Base-by-base conservation (phyloP, 2,888 invertebrate genomes). In the Phyllotreta cruciferae region DNA sequence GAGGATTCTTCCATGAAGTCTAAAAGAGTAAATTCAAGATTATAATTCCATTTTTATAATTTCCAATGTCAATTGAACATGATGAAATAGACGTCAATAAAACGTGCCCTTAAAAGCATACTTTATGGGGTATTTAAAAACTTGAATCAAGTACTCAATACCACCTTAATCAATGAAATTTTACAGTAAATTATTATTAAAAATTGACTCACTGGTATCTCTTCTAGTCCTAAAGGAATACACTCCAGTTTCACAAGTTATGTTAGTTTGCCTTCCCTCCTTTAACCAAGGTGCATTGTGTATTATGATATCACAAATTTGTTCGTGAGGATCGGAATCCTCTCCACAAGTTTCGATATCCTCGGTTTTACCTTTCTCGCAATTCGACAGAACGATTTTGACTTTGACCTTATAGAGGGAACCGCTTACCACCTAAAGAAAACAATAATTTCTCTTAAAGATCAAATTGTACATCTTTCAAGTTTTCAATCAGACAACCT, bases 221-320 rank as follows among this genome's bases (percentile, higher is more conserved):
- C 49, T 49, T 35, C n/a, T 34, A n/a, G 10, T 13, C 36, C 49
- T 49, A 49, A 49, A 49, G 7, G 35, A 35, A 9, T 35, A n/a
- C 14, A 5, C 44, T 1, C 69, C 71, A 38, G 69, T 61, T 41
- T 78, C 78, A 66, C 83, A 83, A 47, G 79, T 76, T 39, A 83
- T 82, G 8, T 73, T 69, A 0, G 83, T 75, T 75, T 83, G 77
- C 63, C 77, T 80, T 4, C 81, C 81, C 53, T 84, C 81, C 56
- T 77, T 60, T 24, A 85, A 66, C 88, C 88, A 89, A 3, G 86
- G 83, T 70, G 83, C 82, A 53, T 86, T 84, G 87, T 87, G 88
- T 49, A 88, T 80, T 57, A 78, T 70, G 38, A 87, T 75, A 37
- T 81, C 67, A 72, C 88, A 88, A 1, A 71, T 63, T 14, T 74